Percentiles rank a stretch among this genome's conserved stretches.
Conservation (phyloP, 1,140 invertebrate genomes). For the Diorhabda sublineata region DNA sequence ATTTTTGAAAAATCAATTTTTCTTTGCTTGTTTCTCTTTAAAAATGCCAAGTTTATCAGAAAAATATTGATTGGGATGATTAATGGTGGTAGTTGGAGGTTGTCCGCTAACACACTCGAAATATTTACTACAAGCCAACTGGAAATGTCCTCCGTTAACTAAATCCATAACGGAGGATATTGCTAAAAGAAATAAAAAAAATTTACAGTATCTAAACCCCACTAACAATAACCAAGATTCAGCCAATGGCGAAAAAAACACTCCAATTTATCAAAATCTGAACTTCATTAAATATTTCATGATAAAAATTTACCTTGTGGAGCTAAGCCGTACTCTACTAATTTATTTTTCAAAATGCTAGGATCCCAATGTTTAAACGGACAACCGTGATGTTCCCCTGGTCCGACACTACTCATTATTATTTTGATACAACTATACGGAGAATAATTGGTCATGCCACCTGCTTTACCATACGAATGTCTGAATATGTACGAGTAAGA, state of each 20-base stretch:
- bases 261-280: neutral
- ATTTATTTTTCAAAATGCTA: conserved; percentile 66
- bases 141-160: conserved; percentile 66
- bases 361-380: conserved; percentile 82
- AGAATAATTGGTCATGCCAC: conserved; percentile 83
- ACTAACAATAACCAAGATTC: too few species aligned
- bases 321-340: conserved; percentile 62
- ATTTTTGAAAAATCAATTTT: too few species aligned
- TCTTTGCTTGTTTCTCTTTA: conserved; percentile 22
- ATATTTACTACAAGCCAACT: conserved; percentile 83
- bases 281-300: neutral
- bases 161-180: conserved; percentile 54
- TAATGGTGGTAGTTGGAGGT: conserved; percentile 62
- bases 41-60: conserved; percentile 31
- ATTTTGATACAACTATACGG: conserved; percentile 92
- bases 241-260: neutral
- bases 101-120: conserved; percentile 74
- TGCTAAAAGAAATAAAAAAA: conserved; percentile 24
- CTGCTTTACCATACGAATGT: conserved; percentile 95
- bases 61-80: conserved; percentile 92
- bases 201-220: neutral
- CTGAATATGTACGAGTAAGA: conserved; percentile 87
- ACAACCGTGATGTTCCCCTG: conserved; percentile 89
- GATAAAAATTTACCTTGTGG: conserved; percentile 42
- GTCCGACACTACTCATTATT: conserved; percentile 70